A percentile compares a stretch with the other conserved stretches of the same genome.
Conservation (phyloP, 2,888 invertebrate genomes). For the Horisme vitalbata region DNA sequence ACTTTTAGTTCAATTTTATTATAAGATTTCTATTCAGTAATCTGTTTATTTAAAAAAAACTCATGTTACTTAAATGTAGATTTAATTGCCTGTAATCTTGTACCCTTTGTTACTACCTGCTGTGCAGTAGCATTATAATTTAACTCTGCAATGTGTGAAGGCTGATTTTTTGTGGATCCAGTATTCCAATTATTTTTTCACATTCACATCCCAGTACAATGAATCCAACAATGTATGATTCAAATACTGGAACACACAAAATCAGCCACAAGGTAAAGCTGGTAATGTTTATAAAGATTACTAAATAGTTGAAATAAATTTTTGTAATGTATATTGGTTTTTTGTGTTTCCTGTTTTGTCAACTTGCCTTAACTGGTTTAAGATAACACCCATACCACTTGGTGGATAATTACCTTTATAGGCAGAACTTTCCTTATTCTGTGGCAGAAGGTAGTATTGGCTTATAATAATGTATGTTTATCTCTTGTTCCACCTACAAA, state of each 20-base stretch:
- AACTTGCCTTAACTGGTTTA: too few species aligned
- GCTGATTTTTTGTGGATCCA: background rate
- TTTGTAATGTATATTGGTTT: constrained; percentile 68
- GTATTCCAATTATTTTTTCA: background rate
- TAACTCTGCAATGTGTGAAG: constrained; percentile 46
- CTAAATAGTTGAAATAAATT: constrained; percentile 70
- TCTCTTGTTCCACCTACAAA: too few species aligned
- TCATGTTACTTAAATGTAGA: constrained; percentile 62
- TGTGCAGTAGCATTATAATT: constrained; percentile 36
- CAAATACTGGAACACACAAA: background rate
- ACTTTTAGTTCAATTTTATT: constrained; percentile 34
- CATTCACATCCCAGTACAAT: too few species aligned
- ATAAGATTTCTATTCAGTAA: constrained; percentile 30
- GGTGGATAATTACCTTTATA: too few species aligned
- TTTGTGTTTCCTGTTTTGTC: constrained; percentile 5
- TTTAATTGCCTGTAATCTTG: constrained; percentile 41
- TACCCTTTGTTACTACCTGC: constrained; percentile 31
- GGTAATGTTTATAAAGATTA: constrained; percentile 61
- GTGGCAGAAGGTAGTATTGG: too few species aligned
- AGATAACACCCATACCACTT: too few species aligned
- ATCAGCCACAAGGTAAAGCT: constrained; percentile 39
- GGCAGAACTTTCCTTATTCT: too few species aligned
- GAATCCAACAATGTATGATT: background rate
- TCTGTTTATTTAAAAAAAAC: constrained; percentile 38
- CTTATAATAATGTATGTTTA: too few species aligned